These are phyloP conservation scores for Camptogramma bilineatum DNA, from an alignment of 2,888 invertebrate species.

Conservation along the genomic window DNA sequence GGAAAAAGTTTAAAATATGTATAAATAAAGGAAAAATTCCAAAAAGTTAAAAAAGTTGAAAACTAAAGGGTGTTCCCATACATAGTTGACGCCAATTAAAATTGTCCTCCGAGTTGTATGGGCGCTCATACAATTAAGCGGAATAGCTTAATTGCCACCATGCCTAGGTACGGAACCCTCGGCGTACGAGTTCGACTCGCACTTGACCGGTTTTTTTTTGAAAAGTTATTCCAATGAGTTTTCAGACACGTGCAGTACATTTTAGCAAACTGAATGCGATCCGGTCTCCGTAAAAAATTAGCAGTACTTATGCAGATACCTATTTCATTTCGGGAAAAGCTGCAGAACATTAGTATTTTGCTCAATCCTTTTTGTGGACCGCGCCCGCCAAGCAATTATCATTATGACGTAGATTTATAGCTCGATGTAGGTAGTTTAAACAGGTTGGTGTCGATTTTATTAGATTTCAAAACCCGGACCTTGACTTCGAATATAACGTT, in stretches of 20 bases:
- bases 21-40: too few species aligned
- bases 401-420: slow-evolving; percentile 13
- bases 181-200: too few species aligned
- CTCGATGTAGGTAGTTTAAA: slow-evolving; percentile 20
- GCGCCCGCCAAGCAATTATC: neutral
- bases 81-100: too few species aligned
- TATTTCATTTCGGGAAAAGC: neutral
- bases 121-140: too few species aligned
- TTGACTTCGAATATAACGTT: slow-evolving; percentile 38
- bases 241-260: neutral
- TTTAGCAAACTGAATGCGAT: neutral
- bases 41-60: too few species aligned
- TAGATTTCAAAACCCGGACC: slow-evolving; percentile 43
- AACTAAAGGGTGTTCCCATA: too few species aligned
- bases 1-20: too few species aligned
- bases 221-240: neutral
- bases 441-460: slow-evolving; percentile 32
- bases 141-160: too few species aligned
- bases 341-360: slow-evolving; percentile 2
- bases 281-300: neutral
- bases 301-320: too few species aligned
- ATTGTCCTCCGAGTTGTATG: too few species aligned
- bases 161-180: too few species aligned
- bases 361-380: slow-evolving; percentile 1
- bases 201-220: too few species aligned